Conservation (phyloP, 1,140 invertebrate species). For the Drosophila varians region DNA sequence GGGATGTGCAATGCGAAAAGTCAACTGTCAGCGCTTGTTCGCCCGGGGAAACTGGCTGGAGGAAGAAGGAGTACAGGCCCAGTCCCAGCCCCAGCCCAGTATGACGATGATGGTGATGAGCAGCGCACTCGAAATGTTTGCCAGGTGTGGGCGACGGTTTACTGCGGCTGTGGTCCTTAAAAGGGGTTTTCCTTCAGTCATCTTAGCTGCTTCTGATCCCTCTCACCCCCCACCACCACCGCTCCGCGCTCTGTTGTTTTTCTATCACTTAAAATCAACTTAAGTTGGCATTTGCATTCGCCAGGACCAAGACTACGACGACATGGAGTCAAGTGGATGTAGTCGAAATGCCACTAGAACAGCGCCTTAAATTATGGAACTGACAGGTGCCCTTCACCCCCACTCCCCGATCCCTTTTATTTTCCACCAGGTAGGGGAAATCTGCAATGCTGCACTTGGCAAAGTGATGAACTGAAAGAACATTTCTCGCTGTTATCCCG, state of each 20-base stretch:
- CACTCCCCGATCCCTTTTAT: neutral
- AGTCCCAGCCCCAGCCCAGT: too few relatives aligned
- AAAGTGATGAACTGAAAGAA: slow-evolving; percentile 79
- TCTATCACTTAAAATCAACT: slow-evolving; percentile 82
- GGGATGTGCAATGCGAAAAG: slow-evolving; percentile 44
- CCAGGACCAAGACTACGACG: slow-evolving; percentile 2
- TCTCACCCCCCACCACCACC: neutral
- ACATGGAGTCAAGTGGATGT: slow-evolving; percentile 70
- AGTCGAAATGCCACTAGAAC: slow-evolving; percentile 77
- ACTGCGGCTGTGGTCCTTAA: slow-evolving; percentile 35
- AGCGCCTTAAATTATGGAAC: slow-evolving; percentile 76
- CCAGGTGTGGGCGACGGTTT: slow-evolving; percentile 40
- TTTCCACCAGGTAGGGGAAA: slow-evolving; percentile 43
- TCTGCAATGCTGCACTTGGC: slow-evolving; percentile 74
- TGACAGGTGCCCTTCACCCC: neutral
- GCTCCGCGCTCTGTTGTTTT: slow-evolving; percentile 54
- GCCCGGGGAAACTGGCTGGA: slow-evolving; percentile 7
- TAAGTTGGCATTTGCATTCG: slow-evolving; percentile 79
- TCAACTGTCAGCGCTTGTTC: slow-evolving; percentile 71
- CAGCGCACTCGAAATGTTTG: slow-evolving; percentile 63
- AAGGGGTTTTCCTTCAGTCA: slow-evolving; percentile 35
- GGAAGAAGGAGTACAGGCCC: slow-evolving; percentile 22
- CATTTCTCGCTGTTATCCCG: slow-evolving; percentile 50
- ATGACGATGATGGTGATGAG: slow-evolving; percentile 62
- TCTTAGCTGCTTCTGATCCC: slow-evolving; percentile 23